phyloP scores from a whole-genome alignment of 2,888 invertebrate genomes.

The Monoplex corrugatus region DNA sequence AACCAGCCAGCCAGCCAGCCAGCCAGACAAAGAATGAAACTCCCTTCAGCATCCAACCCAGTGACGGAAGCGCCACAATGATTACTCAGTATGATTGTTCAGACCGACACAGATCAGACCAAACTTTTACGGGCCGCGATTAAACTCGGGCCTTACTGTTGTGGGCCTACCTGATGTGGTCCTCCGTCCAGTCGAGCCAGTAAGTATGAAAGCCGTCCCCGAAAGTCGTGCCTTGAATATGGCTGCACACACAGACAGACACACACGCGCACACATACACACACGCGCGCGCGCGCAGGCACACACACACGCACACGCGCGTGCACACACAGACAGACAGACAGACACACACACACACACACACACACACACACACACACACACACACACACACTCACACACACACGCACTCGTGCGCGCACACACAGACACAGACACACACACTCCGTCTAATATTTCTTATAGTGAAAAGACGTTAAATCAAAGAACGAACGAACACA shows the following conservation, averaged over 20 bases:
- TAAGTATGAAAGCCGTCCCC: slow-evolving; percentile 14
- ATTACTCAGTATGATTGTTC: too few species aligned
- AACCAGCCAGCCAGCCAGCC: too few species aligned
- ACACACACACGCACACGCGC: slow-evolving; percentile 18
- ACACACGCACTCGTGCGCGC: slow-evolving; percentile 9
- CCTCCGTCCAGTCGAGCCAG: slow-evolving; percentile 41
- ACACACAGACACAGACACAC: neutral
- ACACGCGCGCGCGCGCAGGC: neutral
- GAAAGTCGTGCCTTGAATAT: neutral
- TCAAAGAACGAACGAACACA: neutral
- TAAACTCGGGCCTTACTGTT: too few species aligned
- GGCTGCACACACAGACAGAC: slow-evolving; percentile 24
- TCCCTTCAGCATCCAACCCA: too few species aligned
- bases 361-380: slow-evolving; percentile 31
- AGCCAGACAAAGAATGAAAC: too few species aligned
- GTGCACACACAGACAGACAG: slow-evolving; percentile 10
- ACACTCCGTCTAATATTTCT: too few species aligned
- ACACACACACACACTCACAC: slow-evolving; percentile 24
- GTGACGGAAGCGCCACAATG: too few species aligned
- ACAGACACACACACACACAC: slow-evolving; percentile 16
- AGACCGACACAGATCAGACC: too few species aligned
- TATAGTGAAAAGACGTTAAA: too few species aligned
- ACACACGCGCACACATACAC: neutral
- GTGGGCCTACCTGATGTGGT: slow-evolving; percentile 37
- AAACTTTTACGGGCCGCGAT: too few species aligned